Evolutionary conservation across 2,888 invertebrate genomes (phyloP).

Genomic region (Miltochrista miniata): DNA sequence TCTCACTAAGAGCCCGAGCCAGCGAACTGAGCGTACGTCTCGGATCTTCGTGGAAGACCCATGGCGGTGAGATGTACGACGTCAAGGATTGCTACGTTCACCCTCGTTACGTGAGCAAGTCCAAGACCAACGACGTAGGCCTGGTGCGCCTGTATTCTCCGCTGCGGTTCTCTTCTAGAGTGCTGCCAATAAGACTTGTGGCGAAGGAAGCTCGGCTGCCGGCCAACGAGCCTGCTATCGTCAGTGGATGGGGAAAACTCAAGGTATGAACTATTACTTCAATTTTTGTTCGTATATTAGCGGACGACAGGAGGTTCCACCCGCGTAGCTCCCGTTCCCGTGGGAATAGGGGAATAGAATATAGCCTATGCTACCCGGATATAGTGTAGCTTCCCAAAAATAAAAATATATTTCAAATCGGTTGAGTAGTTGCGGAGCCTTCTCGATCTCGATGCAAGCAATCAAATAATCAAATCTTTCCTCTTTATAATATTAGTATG

Average conservation of each 20-base stretch:
- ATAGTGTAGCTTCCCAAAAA: too few relatives aligned
- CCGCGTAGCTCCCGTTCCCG: too few relatives aligned
- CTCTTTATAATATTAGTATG: too few relatives aligned
- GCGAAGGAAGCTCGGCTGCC: conserved; percentile 48
- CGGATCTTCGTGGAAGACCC: conserved; percentile 77
- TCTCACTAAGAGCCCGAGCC: conserved; percentile 51
- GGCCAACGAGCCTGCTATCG: conserved; percentile 61
- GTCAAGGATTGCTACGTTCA: conserved; percentile 71
- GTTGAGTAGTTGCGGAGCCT: too few relatives aligned
- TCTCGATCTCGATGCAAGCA: too few relatives aligned
- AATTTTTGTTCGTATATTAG: too few relatives aligned
- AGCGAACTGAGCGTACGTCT: conserved; percentile 72
- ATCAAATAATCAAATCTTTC: too few relatives aligned
- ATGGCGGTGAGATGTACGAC: conserved; percentile 78
- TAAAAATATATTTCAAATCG: too few relatives aligned
- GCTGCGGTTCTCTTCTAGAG: conserved; percentile 65
- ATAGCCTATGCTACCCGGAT: too few relatives aligned
- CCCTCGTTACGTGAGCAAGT: conserved; percentile 69
- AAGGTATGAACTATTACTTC: conserved; percentile 50
- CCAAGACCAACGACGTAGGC: conserved; percentile 75
- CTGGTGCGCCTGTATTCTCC: conserved; percentile 68
- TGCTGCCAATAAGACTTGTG: conserved; percentile 67
- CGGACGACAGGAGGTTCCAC: too few relatives aligned
- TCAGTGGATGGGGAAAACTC: conserved; percentile 78
- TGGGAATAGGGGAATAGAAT: too few relatives aligned